Evolutionary conservation across 2,113 vertebrate species (phyloP).

Genomic region (Trachemys scripta): DNA sequence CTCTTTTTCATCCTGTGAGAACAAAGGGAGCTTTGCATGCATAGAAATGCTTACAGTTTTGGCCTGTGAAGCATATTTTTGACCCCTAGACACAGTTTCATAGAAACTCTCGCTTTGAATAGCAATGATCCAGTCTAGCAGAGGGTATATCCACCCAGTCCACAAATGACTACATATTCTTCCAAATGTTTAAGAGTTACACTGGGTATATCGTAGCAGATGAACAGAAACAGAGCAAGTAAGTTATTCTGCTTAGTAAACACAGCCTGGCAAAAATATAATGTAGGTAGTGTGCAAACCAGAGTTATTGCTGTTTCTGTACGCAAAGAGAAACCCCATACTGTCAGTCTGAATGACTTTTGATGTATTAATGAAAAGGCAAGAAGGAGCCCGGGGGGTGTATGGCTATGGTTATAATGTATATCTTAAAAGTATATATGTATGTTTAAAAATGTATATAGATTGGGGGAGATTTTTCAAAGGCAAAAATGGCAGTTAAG

Average conservation of each 20-base stretch:
- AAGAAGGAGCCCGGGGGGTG: neutral
- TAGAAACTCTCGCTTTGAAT: neutral
- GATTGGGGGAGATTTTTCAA: neutral
- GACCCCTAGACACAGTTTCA: neutral
- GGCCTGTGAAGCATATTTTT: neutral
- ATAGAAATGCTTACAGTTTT: neutral
- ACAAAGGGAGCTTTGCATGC: neutral
- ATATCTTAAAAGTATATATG: fast-evolving
- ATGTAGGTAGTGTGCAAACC: fast-evolving
- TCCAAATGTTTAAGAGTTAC: neutral
- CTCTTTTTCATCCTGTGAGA: neutral
- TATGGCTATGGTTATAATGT: neutral
- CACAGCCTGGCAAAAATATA: neutral
- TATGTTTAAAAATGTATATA: neutral
- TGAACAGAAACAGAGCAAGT: neutral
- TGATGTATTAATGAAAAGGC: neutral
- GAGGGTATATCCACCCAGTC: fast-evolving
- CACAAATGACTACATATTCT: neutral
- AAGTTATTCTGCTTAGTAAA: neutral
- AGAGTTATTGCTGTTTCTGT: neutral
- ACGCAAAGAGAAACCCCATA: neutral
- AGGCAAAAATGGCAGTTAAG: neutral
- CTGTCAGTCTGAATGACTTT: neutral
- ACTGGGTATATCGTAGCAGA: neutral
- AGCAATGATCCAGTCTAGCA: neutral